A percentile compares a stretch with the other conserved stretches of the same genome.
phyloP scores from a whole-genome alignment of 2,113 vertebrate species.

The Strigops habroptila region DNA sequence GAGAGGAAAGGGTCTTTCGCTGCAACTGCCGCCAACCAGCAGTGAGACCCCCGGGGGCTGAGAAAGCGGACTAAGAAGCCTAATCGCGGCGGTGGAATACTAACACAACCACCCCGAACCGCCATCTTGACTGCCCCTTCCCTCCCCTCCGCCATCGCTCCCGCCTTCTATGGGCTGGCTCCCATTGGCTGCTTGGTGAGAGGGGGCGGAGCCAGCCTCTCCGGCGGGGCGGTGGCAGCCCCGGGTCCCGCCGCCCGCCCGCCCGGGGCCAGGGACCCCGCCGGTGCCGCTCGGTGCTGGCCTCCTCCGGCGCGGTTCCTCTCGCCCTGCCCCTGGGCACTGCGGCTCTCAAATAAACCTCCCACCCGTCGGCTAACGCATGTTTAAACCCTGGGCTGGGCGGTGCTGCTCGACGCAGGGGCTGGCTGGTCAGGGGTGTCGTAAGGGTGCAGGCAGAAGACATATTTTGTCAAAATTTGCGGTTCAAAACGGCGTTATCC shows the following conservation, averaged over 20 bases:
- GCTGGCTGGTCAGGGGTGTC: too few relatives aligned
- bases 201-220: not conserved
- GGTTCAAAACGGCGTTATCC: not conserved
- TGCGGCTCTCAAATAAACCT: not conserved
- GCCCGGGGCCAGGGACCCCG: too few relatives aligned
- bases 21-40: accelerated
- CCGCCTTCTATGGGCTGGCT: not conserved
- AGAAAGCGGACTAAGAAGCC: not conserved
- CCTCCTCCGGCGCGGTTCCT: accelerated
- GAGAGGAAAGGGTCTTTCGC: not conserved
- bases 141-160: not conserved
- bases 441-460: accelerated
- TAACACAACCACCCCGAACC: accelerated
- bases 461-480: accelerated
- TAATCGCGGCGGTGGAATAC: accelerated
- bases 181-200: not conserved
- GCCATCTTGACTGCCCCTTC: accelerated
- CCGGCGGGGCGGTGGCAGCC: not conserved
- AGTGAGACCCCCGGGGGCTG: accelerated
- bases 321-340: accelerated
- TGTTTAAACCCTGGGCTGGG: not conserved
- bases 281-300: not conserved
- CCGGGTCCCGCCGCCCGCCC: not conserved
- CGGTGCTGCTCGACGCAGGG: accelerated
- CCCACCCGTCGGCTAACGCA: accelerated